Base-by-base conservation (phyloP, 2,888 invertebrate species). In the Panopea generosa region DNA sequence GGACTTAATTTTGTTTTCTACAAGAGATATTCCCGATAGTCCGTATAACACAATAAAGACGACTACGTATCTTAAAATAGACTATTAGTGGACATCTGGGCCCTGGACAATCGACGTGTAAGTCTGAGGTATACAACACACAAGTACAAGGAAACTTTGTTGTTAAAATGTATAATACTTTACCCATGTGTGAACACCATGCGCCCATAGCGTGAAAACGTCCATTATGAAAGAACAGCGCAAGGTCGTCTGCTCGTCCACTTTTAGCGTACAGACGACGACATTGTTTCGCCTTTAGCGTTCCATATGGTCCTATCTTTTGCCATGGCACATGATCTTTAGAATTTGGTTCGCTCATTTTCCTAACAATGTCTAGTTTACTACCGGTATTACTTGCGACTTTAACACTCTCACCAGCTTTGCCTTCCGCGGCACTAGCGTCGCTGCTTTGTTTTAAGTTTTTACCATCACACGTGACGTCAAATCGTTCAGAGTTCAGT, bases 121-220 rank as follows among this genome's bases (percentile, higher is more conserved):
- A n/a, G n/a, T n/a, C n/a, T n/a, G n/a, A n/a, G n/a, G n/a, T n/a
- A n/a, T n/a, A n/a, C n/a, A n/a, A n/a, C n/a, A n/a, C n/a, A n/a
- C n/a, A n/a, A n/a, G n/a, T n/a, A n/a, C n/a, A n/a, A n/a, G n/a
- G n/a, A n/a, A n/a, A n/a, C n/a, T n/a, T n/a, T n/a, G n/a, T n/a
- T n/a, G n/a, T n/a, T n/a, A n/a, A n/a, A n/a, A n/a, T n/a, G n/a
- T n/a, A n/a, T n/a, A n/a, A n/a, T n/a, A n/a, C n/a, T 87, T 74
- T 67, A 89, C 90, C 89, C 87, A 89, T 88, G 53, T 90, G 90
- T 3, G 86, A 82, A 67, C 90, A 90, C 89, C 89, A 89, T 0
- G 90, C 87, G 7, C 82, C 84, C 83, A 90, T 84, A 2, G 84
- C 87, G 60, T 84, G 83, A 65, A 89, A 88, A 29, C 60, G 70